These are phyloP conservation scores for Tethea ocularis DNA, from an alignment of 2,888 invertebrate species.

Conservation along the genomic window DNA sequence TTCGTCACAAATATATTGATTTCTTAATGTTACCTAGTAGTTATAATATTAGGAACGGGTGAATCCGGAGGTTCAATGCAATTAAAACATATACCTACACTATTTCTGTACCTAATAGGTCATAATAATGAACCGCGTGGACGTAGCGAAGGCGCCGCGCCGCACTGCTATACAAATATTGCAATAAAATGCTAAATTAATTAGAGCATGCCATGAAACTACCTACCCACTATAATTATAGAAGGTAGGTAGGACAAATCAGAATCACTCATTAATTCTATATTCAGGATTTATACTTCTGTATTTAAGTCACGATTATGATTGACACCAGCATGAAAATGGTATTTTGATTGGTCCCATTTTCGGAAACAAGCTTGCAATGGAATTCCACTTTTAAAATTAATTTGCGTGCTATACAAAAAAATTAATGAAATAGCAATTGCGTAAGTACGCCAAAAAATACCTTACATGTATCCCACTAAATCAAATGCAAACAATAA, in stretches of 20 bases:
- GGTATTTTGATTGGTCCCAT: neutral
- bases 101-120: neutral
- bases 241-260: neutral
- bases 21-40: too few relatives aligned
- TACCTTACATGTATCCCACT: neutral
- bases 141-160: conserved; percentile 1
- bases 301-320: neutral
- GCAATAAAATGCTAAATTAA: conserved; percentile 4
- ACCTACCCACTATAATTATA: conserved; percentile 3
- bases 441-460: neutral
- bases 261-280: neutral
- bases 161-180: neutral
- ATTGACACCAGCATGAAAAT: neutral
- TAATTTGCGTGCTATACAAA: neutral
- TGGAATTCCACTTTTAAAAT: too few relatives aligned
- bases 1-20: too few relatives aligned
- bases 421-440: neutral
- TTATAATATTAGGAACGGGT: too few relatives aligned
- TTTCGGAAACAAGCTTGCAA: neutral
- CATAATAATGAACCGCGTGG: neutral
- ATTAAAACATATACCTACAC: neutral
- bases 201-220: neutral
- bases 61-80: neutral
- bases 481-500: neutral
- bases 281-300: neutral